Conservation (phyloP, 1,140 invertebrate species). For the Heliconius congener region DNA sequence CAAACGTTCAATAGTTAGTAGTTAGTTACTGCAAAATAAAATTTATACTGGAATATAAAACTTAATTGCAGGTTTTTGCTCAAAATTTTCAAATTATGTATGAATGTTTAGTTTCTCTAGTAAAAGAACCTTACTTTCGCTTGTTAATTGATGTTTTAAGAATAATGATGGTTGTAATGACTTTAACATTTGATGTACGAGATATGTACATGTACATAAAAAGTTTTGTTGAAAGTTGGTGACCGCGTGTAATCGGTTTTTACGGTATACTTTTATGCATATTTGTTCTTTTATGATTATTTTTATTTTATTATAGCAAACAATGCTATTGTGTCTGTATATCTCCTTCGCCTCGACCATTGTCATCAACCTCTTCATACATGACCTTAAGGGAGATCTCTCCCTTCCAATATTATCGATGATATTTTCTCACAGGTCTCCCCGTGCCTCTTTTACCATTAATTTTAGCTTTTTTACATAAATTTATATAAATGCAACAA, state of each 20-base stretch:
- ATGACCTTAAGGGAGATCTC: too few species aligned
- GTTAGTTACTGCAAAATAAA: neutral
- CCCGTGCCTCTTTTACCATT: too few species aligned
- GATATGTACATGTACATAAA: neutral
- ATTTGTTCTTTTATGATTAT: too few species aligned
- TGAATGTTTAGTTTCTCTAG: conserved; percentile 25
- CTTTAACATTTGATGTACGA: conserved; percentile 1
- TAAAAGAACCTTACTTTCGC: conserved; percentile 31
- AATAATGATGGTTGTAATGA: conserved; percentile 18
- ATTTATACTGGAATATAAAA: conserved; percentile 13
- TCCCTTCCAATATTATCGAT: too few species aligned
- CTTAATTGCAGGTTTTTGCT: conserved; percentile 24
- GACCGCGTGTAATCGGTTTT: neutral
- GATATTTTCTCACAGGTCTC: too few species aligned
- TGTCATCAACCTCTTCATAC: too few species aligned
- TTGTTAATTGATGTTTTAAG: conserved; percentile 22
- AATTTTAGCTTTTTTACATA: too few species aligned
- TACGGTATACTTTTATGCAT: too few species aligned
- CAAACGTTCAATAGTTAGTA: neutral
- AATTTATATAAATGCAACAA: too few species aligned
- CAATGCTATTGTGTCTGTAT: too few species aligned
- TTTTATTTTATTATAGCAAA: too few species aligned
- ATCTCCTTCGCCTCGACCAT: too few species aligned
- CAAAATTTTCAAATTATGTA: conserved; percentile 27
- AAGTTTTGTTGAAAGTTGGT: neutral